Conservation (phyloP, 2,113 vertebrate genomes). For the Pyrgilauda ruficollis region DNA sequence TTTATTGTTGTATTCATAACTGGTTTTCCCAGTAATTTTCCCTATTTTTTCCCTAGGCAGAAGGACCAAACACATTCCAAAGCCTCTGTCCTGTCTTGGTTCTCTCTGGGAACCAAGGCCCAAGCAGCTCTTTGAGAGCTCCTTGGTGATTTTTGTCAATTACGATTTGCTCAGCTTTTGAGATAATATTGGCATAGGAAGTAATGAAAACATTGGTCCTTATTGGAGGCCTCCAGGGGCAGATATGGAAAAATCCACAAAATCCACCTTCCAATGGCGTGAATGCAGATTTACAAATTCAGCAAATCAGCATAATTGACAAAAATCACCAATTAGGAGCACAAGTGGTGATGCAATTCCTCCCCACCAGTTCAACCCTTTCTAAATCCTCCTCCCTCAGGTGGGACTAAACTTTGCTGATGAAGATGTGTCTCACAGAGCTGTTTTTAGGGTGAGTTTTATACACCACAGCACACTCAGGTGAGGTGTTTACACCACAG, state of each 20-base stretch:
- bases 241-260: neutral
- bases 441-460: neutral
- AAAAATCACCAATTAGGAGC: neutral
- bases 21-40: neutral
- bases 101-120: neutral
- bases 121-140: rapidly evolving
- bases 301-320: no score
- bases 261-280: neutral
- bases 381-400: neutral
- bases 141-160: neutral
- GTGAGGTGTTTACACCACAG: rapidly evolving
- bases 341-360: neutral
- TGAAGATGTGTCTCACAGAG: neutral
- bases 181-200: neutral
- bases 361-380: neutral
- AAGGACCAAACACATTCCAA: neutral
- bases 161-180: neutral
- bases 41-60: neutral
- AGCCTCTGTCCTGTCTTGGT: neutral
- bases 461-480: neutral
- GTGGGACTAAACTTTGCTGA: neutral
- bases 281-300: neutral
- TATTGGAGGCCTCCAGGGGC: neutral
- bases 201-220: neutral
- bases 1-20: neutral